Base-by-base conservation (phyloP, 2,888 invertebrate genomes). In the Phanerotoma sp. region DNA sequence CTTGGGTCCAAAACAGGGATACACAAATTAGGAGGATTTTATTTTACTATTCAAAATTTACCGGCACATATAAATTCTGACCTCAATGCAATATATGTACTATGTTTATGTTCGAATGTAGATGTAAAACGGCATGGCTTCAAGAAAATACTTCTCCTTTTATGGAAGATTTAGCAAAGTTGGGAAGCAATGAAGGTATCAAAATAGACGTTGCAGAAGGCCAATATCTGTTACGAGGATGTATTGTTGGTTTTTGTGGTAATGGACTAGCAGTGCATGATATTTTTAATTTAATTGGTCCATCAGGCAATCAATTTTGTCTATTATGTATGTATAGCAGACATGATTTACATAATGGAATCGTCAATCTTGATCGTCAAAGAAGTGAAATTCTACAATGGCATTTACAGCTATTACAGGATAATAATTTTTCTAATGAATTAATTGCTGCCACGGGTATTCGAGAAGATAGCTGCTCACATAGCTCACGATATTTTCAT, bases 211-310 rank as follows among this genome's bases (percentile, higher is more conserved):
- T 48, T 44, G 59, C 21, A n/a, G 51, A 54, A 30, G 33, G 54
- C 30, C 20, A 32, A 9, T 62, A 44, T 46, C 22, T 57, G 30
- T 33, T 62, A 20, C 49, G 62, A 30, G 64, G 52, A 49, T 55
- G 47, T 18, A 33, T 64, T 20, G 51, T 42, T 16, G 50, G 46
- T 21, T 58, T 59, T 50, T 54, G 51, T 52, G 60, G 57, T 3
- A 61, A 62, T 48, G 55, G 53, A 10, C 41, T 62, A 20, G 57
- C 57, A n/a, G 59, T 59, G 2, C 60, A 62, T 30, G 54, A 61
- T 15, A 54, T 59, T 0, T 56, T 46, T 20, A 51, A 56, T 32
- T 35, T 62, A 9, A 22, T 62, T 9, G 51, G 59, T 0, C 64
- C 62, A 15, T 56, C 57, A 11, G 55, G 55, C 2, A 63, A 61